Evolutionary conservation across 2,797 vertebrate species (phyloP), one percentile per base, ranked within the genome.

Genomic region (Gallirallus australis): DNA sequence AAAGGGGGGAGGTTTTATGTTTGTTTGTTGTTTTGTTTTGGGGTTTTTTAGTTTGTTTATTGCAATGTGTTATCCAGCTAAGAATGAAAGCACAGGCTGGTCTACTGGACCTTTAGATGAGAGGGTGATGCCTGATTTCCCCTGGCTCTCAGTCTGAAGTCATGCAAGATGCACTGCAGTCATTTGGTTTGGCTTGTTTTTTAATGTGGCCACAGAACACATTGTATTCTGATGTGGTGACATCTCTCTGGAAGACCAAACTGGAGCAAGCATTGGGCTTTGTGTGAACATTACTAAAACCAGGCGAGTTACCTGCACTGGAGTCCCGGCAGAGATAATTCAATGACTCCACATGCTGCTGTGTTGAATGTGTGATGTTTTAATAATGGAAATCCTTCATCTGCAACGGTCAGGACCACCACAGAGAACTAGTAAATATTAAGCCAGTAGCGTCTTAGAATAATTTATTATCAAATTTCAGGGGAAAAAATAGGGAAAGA

Each of bases 261-360:
- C 60, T 84, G 77, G 94, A 73, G 63, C 80, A 91, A 66, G 92
- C 82, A 24, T 63, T 94, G 85, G 88, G n/a, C 39, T 94, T 85
- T 65, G 47, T 85, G 65, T 87, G 75, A 96, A 61, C 40, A 33
- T 45, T 42, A 65, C 53, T 86, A 12, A 91, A 89, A 45, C 42
- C 42, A 45, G 42, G 42, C 18, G 50, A 78, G 63, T 93, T 82
- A 53, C 14, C 45, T 68, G 24, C 30, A 5, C 11, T n/a, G 21
- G 65, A 77, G 50, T 82, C 52, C 37, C 70, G 45, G 24, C 35
- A 86, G 42, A 39, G 69, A 20, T 52, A 83, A 81, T 71, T 81
- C 84, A 69, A 45, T 82, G 60, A 52, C 15, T 86, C 20, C 33
- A 31, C 18, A 15, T 15, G 15, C 50, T 86, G 33, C 60, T 73